These are phyloP conservation scores for Porites divaricata DNA, from an alignment of 92 coral and sea anemone species.

Conservation along the genomic window DNA sequence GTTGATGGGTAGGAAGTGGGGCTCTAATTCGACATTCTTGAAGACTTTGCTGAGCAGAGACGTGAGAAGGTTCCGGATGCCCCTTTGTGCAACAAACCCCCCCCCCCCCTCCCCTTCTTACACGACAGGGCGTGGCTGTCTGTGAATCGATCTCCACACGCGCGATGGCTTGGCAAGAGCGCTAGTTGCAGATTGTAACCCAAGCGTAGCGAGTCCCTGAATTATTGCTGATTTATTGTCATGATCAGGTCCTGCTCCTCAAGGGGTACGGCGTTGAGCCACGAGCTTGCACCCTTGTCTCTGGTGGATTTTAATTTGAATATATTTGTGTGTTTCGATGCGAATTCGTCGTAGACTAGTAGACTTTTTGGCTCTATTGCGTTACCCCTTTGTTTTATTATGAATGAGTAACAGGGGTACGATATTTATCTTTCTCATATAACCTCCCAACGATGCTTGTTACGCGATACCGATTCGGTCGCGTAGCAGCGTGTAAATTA, in stretches of 20 bases:
- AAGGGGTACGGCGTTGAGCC: constrained; percentile 52
- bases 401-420: no score
- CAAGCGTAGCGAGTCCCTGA: constrained; percentile 14
- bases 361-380: no score
- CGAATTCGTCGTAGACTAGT: no score
- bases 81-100: constrained; percentile 42
- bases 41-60: neutral
- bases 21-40: neutral
- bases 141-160: constrained; percentile 36
- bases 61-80: neutral
- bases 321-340: no score
- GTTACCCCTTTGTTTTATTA: no score
- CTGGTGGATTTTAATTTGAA: no score
- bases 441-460: no score
- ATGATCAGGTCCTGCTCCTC: constrained; percentile 50
- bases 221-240: constrained; percentile 35
- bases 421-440: no score
- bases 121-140: constrained; percentile 44
- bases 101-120: no score
- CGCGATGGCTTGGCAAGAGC: constrained; percentile 25
- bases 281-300: constrained; percentile 59
- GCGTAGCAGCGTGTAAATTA: no score
- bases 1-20: neutral
- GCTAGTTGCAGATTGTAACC: constrained; percentile 32
- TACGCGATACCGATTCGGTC: no score